Evolutionary conservation across 2,113 vertebrate species (phyloP).

Genomic region (Chelonoidis abingdonii): DNA sequence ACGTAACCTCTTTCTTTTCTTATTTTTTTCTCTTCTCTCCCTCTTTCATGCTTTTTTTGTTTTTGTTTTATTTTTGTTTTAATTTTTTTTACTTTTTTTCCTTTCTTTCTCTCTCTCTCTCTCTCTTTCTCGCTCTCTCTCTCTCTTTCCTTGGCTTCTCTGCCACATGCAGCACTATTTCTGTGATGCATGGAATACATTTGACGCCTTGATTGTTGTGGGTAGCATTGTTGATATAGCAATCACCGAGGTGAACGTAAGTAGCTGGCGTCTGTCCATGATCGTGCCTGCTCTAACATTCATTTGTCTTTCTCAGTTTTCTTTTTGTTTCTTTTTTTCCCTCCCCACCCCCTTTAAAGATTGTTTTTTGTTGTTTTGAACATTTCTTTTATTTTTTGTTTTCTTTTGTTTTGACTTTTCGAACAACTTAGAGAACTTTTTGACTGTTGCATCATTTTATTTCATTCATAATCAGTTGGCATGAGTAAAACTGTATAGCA

Average conservation of each 20-base stretch:
- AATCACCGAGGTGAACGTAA: constrained; percentile 99
- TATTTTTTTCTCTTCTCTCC: constrained; percentile 94
- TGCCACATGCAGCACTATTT: constrained; percentile 98
- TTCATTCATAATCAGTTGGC: constrained; percentile 78
- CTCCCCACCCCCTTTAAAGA: constrained; percentile 65
- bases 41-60: constrained; percentile 81
- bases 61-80: constrained; percentile 68
- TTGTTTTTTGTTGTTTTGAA: constrained; percentile 64
- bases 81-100: constrained; percentile 68
- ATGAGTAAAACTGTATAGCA: constrained; percentile 84
- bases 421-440: constrained; percentile 73
- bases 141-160: constrained; percentile 76
- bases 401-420: constrained; percentile 68
- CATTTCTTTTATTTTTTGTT: neutral
- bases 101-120: constrained; percentile 62
- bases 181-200: constrained; percentile 99
- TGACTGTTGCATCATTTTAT: constrained; percentile 79
- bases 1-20: constrained; percentile 95
- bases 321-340: constrained; percentile 39
- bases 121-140: constrained; percentile 57
- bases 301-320: constrained; percentile 75
- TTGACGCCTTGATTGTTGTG: constrained; percentile 99
- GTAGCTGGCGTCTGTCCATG: constrained; percentile 93
- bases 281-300: constrained; percentile 87
- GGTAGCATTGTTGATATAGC: constrained; percentile 99